Base-by-base conservation (phyloP, 2,113 vertebrate species). In the Candoia aspera region DNA sequence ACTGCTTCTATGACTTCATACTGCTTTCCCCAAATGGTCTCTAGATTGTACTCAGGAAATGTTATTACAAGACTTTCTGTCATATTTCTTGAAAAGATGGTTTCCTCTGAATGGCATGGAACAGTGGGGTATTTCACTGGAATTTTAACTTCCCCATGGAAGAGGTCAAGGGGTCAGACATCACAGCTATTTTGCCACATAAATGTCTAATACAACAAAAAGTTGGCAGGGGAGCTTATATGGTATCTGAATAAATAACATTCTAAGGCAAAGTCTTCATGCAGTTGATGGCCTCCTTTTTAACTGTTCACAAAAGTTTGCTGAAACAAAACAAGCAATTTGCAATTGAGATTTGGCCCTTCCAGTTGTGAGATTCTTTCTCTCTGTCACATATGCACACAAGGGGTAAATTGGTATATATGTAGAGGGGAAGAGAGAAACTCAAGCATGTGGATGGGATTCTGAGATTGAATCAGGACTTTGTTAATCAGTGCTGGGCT, bases 31-130 rank as follows among this genome's bases (percentile, higher is more conserved):
- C 93, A 93, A 96, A 96, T 88, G 92, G 94, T 97, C 96, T 96
- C 96, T 90, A 94, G 96, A 95, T 95, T 97, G 93, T 94, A 94
- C 92, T 97, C 94, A 95, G 97, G 97, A 97, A 97, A 96, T 97
- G 96, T 97, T 97, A 96, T 96, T 96, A 94, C 96, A 96, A 96
- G 94, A 90, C 53, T 94, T 97, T 96, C 94, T 97, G 96, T 96
- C 13, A 85, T 95, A 87, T 96, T 96, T 96, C 95, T 95, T 95
- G 94, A 93, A 96, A 97, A 97, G 95, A 96, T 97, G 96, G 90
- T 94, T 95, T 97, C 95, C 95, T 95, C 92, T 58, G 86, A 94
- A 95, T 93, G 92, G 93, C 68, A 0, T 55, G 88, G 94, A 95
- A 86, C 90, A 91, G 94, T 94, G 37, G 94, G 54, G 49, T 87